phyloP scores from a whole-genome alignment of 2,113 vertebrate genomes.

The Lipotes vexillifer region DNA sequence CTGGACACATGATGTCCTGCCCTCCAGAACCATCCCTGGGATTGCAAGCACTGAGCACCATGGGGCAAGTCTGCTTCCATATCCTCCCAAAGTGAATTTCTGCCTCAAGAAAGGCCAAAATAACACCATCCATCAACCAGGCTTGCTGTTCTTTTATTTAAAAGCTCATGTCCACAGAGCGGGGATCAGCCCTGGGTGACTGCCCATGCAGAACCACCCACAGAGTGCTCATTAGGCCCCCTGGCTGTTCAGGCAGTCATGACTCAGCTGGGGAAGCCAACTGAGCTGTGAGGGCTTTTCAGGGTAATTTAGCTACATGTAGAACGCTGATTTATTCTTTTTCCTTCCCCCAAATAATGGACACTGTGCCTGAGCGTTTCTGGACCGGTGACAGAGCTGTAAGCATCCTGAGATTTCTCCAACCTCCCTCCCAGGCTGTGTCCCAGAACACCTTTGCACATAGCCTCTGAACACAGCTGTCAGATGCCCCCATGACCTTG shows the following conservation, averaged over 20 bases:
- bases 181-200: conserved; percentile 3
- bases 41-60: background rate
- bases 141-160: conserved; percentile 23
- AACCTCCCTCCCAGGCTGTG: background rate
- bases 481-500: background rate
- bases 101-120: conserved; percentile 35
- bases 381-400: background rate
- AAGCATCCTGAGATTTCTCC: background rate
- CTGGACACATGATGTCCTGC: background rate
- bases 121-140: conserved; percentile 55
- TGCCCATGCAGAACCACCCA: conserved; percentile 45
- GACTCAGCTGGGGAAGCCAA: conserved; percentile 45
- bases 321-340: background rate
- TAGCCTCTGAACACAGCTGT: background rate
- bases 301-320: conserved; percentile 6
- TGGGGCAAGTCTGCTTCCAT: background rate
- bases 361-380: background rate
- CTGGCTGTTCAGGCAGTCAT: background rate
- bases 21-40: background rate
- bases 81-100: background rate
- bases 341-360: background rate
- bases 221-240: background rate
- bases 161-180: background rate
- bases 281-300: background rate
- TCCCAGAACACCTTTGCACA: background rate